Conservation (phyloP, 2,888 invertebrate species). For the Netelia virgata region DNA sequence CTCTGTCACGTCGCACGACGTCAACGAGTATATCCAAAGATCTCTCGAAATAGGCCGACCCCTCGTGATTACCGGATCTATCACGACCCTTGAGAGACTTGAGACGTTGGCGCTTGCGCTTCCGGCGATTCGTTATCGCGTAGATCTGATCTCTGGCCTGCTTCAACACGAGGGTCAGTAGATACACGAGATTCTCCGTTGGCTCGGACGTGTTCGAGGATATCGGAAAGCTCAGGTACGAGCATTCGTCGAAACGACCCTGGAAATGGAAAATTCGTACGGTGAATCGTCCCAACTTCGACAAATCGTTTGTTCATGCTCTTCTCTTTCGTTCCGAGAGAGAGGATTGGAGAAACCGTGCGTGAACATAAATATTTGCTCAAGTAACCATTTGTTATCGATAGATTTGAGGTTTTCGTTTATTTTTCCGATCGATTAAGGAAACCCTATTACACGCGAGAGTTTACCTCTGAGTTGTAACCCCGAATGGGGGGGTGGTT, state of each 20-base stretch:
- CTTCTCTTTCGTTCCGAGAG: neutral
- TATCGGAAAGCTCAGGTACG: conserved; percentile 73
- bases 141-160: conserved; percentile 87
- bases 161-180: conserved; percentile 88
- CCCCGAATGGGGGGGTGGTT: conserved; percentile 21
- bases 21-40: conserved; percentile 88
- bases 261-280: conserved; percentile 54
- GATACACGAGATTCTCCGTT: conserved; percentile 88
- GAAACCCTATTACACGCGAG: conserved; percentile 49
- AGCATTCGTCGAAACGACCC: conserved; percentile 70
- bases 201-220: conserved; percentile 81
- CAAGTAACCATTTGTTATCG: conserved; percentile 41
- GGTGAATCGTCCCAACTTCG: conserved; percentile 8
- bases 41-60: conserved; percentile 85
- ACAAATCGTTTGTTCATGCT: neutral
- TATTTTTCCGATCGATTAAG: conserved; percentile 48
- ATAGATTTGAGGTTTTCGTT: conserved; percentile 45
- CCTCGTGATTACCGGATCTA: conserved; percentile 71
- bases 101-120: conserved; percentile 60
- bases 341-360: neutral
- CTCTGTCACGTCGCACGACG: conserved; percentile 87
- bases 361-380: conserved; percentile 48
- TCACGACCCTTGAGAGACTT: conserved; percentile 66
- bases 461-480: conserved; percentile 45
- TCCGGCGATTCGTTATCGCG: conserved; percentile 70